Evolutionary conservation across 1,140 invertebrate genomes (phyloP), one percentile per base, ranked within the genome.

Genomic region (Liolophura sinensis): DNA sequence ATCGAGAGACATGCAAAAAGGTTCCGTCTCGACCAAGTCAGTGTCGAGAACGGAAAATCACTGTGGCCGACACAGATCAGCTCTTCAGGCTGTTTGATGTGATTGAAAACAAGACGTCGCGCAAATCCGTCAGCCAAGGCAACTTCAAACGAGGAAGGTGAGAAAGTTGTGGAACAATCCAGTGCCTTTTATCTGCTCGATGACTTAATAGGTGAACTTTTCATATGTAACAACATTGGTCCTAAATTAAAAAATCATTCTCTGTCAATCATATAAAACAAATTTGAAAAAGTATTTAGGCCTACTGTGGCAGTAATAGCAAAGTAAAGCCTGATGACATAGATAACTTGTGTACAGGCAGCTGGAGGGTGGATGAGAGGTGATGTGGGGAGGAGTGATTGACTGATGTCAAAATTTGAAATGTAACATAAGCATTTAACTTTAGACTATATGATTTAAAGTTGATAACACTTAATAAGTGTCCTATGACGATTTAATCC

Each of bases 61-160:
- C 80, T 40, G 76, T 84, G 1, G 84, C 84, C 27, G 86, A 88
- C 76, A 86, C 86, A 22, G 86, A 87, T 52, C 74, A 87, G 7
- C 75, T 87, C 11, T 84, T 87, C 60, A 73, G 76, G 60, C 73
- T 88, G 22, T 88, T 88, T 75, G 82, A 84, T 56, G 79, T 78
- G 9, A 78, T 87, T 18, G 73, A 82, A 55, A 79, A 79, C 40
- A 80, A 81, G 61, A 78, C 65, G 22, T 54, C 68, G 11, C 22
- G 31, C 3, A 40, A 47, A 50, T 48, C 60, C n/a, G 50, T 48
- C 46, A 62, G 67, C 18, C 55, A 63, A 18, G 59, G 58, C 24
- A 70, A 82, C 15, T 73, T 83, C 9, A 79, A 79, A 64, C 73
- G 83, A 64, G 80, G 82, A 62, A 82, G 81, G 80, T 84, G 27